Conservation (phyloP, 2,888 invertebrate genomes). For the Tenthredo scrophulariae region DNA sequence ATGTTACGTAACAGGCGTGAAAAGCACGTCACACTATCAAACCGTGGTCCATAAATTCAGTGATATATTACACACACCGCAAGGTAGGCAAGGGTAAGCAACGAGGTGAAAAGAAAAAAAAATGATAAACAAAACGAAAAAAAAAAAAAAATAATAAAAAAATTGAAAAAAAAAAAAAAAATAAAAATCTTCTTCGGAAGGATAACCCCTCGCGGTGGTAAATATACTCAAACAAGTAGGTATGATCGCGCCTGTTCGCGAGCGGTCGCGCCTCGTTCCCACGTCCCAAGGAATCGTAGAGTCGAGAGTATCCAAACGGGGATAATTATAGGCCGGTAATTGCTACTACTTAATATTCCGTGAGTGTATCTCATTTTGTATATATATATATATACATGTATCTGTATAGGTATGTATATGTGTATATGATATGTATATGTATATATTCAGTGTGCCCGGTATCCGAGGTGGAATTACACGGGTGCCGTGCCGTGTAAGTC, state of each 20-base stretch:
- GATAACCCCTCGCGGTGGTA: conserved; percentile 43
- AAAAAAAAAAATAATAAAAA: neutral
- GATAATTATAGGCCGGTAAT: conserved; percentile 70
- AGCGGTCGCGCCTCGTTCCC: conserved; percentile 52
- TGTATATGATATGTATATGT: neutral
- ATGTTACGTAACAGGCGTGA: conserved; percentile 19
- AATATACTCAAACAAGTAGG: conserved; percentile 49
- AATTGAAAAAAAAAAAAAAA: neutral
- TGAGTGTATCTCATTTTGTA: conserved; percentile 43
- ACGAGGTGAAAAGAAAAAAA: conserved; percentile 13
- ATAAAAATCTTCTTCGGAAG: neutral
- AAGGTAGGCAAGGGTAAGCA: neutral
- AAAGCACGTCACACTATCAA: neutral
- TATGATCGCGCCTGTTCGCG: conserved; percentile 50
- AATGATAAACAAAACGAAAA: neutral
- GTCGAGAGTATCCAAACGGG: conserved; percentile 59
- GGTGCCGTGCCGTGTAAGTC: conserved; percentile 25
- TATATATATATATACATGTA: conserved; percentile 1
- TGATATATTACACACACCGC: neutral
- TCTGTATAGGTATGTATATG: neutral
- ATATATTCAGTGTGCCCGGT: conserved; percentile 1
- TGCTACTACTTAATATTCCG: conserved; percentile 69
- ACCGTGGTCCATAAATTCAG: neutral
- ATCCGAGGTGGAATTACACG: conserved; percentile 32
- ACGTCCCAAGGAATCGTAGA: conserved; percentile 52